Evolutionary conservation across 2,113 vertebrate genomes (phyloP).

Genomic region (Zosterops japonicus): DNA sequence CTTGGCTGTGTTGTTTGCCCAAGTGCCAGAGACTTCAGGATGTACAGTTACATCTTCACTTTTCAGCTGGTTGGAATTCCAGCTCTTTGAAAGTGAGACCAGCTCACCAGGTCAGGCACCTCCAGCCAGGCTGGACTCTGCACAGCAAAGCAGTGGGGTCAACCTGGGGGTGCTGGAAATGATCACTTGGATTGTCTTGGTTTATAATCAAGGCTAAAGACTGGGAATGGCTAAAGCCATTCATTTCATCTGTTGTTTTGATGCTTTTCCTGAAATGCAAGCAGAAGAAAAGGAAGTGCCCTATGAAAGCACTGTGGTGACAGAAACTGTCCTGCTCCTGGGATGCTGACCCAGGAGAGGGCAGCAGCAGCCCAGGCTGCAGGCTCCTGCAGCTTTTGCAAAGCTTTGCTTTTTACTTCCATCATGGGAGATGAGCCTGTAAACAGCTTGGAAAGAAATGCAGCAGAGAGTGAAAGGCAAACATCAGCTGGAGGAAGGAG

Average conservation of each 20-base stretch:
- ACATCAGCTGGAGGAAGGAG: background rate
- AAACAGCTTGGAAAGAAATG: background rate
- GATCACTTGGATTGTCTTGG: background rate
- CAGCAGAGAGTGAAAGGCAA: background rate
- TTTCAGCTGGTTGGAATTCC: background rate
- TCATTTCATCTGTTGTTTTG: background rate
- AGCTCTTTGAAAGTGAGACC: background rate
- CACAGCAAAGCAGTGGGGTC: background rate
- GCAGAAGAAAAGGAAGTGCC: background rate
- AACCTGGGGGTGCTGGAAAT: background rate
- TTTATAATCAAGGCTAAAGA: background rate
- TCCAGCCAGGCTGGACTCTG: background rate
- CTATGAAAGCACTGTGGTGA: background rate
- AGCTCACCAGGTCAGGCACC: background rate
- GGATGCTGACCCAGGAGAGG: conserved; percentile 47
- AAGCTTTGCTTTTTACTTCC: background rate
- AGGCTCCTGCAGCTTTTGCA: background rate
- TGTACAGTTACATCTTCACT: background rate
- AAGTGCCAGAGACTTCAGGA: background rate
- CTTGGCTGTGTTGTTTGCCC: background rate
- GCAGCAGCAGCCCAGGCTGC: conserved; percentile 25
- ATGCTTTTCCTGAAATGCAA: background rate
- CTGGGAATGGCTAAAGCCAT: background rate
- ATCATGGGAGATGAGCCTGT: rapidly evolving
- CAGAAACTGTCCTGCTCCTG: background rate